A percentile compares a stretch with the other conserved stretches of the same genome.
These are phyloP conservation scores for Cantharis nigra DNA, from an alignment of 2,888 invertebrate genomes.

Conservation along the genomic window DNA sequence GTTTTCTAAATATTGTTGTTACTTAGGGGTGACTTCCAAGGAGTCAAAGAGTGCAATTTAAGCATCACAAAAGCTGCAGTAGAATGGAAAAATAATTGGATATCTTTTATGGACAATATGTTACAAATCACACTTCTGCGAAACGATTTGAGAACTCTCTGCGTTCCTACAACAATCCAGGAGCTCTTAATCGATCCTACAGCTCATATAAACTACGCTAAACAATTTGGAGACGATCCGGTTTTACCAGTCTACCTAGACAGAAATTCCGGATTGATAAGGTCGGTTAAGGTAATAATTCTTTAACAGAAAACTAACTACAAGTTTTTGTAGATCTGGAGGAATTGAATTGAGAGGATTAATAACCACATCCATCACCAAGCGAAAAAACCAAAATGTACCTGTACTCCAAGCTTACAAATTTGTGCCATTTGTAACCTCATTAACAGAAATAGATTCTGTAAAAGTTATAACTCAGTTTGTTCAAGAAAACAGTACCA, in stretches of 20 bases:
- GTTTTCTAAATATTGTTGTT: neutral
- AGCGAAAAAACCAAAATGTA: conserved; percentile 71
- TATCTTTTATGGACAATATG: conserved; percentile 86
- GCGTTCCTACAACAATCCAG: conserved; percentile 64
- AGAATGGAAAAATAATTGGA: conserved; percentile 83
- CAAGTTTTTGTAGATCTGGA: conserved; percentile 60
- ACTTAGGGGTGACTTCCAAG: conserved; percentile 38
- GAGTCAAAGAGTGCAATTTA: conserved; percentile 31
- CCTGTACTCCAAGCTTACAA: conserved; percentile 78
- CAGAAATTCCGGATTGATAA: conserved; percentile 43
- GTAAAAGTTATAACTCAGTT: conserved; percentile 70
- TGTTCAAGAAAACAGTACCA: conserved; percentile 71
- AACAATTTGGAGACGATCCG: conserved; percentile 37
- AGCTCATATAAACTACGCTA: conserved; percentile 24
- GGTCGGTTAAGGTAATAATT: neutral
- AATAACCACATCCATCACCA: conserved; percentile 74
- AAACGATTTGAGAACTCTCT: conserved; percentile 67
- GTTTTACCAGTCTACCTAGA: conserved; percentile 49
- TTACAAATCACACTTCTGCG: conserved; percentile 77
- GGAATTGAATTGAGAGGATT: conserved; percentile 80
- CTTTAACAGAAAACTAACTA: neutral
- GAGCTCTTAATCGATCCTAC: conserved; percentile 20
- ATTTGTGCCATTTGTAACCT: conserved; percentile 67
- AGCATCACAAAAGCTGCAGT: conserved; percentile 57
- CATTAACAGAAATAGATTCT: conserved; percentile 46